These are phyloP conservation scores for Monopterus albus DNA, from an alignment of 2,113 vertebrate species.

Conservation along the genomic window DNA sequence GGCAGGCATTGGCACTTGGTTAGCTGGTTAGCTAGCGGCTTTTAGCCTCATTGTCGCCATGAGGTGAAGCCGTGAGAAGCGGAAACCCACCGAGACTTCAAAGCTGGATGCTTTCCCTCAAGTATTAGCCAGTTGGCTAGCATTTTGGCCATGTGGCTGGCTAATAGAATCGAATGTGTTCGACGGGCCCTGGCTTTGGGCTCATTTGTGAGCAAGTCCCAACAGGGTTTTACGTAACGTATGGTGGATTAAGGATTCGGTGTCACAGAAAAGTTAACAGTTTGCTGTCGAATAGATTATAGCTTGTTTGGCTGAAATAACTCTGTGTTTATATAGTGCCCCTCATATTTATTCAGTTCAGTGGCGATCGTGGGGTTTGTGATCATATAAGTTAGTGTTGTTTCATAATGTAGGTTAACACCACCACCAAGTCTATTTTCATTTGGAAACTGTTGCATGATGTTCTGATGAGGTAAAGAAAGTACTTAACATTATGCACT, in stretches of 20 bases:
- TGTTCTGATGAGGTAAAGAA: slow-evolving; percentile 37
- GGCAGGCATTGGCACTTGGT: slow-evolving; percentile 6
- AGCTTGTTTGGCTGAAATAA: neutral
- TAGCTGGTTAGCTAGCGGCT: slow-evolving; percentile 52
- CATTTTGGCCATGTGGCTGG: slow-evolving; percentile 73
- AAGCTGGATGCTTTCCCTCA: slow-evolving; percentile 28
- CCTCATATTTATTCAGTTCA: neutral
- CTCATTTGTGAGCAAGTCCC: slow-evolving; percentile 55
- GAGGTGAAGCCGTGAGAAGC: slow-evolving; percentile 72
- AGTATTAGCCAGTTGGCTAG: slow-evolving; percentile 62
- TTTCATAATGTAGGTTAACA: neutral
- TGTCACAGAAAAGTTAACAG: slow-evolving; percentile 45
- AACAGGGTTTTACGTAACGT: slow-evolving; percentile 72
- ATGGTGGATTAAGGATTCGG: slow-evolving; percentile 58
- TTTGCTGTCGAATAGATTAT: slow-evolving; percentile 1
- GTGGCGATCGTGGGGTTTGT: rapidly evolving
- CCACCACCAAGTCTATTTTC: slow-evolving; percentile 3
- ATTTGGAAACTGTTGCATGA: slow-evolving; percentile 39
- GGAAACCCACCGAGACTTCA: slow-evolving; percentile 67
- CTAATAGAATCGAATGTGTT: slow-evolving; percentile 21
- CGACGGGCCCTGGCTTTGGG: slow-evolving; percentile 56
- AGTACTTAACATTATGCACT: neutral
- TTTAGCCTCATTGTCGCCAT: slow-evolving; percentile 75
- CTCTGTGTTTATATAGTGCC: slow-evolving; percentile 1
- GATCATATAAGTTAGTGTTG: neutral